Evolutionary conservation across 1,140 invertebrate genomes (phyloP), one percentile per base, ranked within the genome.

Genomic region (Macrostomum lignano): DNA sequence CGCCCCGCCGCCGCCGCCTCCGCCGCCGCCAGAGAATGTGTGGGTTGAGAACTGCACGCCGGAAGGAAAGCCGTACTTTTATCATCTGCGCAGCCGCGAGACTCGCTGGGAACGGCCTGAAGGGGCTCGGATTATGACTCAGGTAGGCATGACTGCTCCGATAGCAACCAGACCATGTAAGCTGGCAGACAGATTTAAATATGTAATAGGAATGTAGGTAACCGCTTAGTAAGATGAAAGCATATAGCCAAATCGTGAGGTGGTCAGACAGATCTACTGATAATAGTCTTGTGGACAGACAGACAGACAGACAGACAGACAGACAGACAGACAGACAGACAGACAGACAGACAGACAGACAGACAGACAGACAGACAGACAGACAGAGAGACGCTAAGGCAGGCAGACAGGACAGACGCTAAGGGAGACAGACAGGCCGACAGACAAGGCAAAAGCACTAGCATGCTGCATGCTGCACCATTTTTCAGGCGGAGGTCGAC

Each of bases 41-140:
- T 33, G 32, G 32, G 32, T 33, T 15, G 11, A 33, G 11, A 33
- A 33, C 26, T 9, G 14, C 10, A 22, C 32, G 4, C 14, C 22
- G 13, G 32, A 33, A 14, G 32, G 20, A 7, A 9, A 14, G 4
- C 10, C 15, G 11, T 33, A 33, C 20, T 33, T 25, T 21, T 33
- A 33, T 14, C 13, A 20, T 17, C 14, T 11, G 32, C 11, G 26
- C 14, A 33, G 22, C 14, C 17, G 32, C 5, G 11, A 33, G 26
- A 33, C 32, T 11, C 14, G 11, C 4, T 33, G 32, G 32, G 32
- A 33, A 10, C 24, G 20, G 20, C 32, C 32, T 4, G 11, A 33
- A 33, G 32, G 32, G 9, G 32, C 26, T 5, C 23, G 9, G 9
- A 24, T 24, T 24, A 24, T 9, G 9, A 24, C n/a, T 9, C 9